phyloP scores from a whole-genome alignment of 2,888 invertebrate species.

The Eupithecia inturbata region DNA sequence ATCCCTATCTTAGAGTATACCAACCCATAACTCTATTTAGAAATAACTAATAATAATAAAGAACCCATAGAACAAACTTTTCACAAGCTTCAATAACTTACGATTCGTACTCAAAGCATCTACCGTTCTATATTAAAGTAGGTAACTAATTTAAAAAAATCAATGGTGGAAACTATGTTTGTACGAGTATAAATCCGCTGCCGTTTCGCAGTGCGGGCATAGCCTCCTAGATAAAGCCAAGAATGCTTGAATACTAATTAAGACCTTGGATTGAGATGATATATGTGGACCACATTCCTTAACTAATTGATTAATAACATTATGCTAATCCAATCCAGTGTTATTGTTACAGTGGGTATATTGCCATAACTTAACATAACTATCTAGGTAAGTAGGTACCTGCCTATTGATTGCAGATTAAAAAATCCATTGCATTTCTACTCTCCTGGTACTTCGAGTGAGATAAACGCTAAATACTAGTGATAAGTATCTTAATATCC shows the following conservation, averaged over 20 bases:
- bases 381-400: too few relatives aligned
- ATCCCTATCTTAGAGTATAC: not conserved
- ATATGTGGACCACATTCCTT: constrained; percentile 44
- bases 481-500: too few relatives aligned
- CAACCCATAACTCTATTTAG: not conserved
- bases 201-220: constrained; percentile 13
- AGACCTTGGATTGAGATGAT: constrained; percentile 42
- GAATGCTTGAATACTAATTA: constrained; percentile 33
- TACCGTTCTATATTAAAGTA: too few relatives aligned
- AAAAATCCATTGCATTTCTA: too few relatives aligned
- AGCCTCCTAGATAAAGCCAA: not conserved
- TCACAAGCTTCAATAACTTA: not conserved
- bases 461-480: too few relatives aligned
- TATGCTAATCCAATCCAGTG: constrained; percentile 36
- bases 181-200: not conserved
- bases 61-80: not conserved
- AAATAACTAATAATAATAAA: not conserved
- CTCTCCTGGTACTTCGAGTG: too few relatives aligned
- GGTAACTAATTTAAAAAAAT: too few relatives aligned
- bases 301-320: constrained; percentile 41
- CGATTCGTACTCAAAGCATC: too few relatives aligned
- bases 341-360: constrained; percentile 30
- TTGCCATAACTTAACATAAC: too few relatives aligned
- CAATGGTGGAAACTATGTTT: too few relatives aligned
- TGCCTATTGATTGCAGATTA: too few relatives aligned